These are phyloP conservation scores for Epinotia demarniana DNA, from an alignment of 2,888 invertebrate genomes.

Conservation along the genomic window DNA sequence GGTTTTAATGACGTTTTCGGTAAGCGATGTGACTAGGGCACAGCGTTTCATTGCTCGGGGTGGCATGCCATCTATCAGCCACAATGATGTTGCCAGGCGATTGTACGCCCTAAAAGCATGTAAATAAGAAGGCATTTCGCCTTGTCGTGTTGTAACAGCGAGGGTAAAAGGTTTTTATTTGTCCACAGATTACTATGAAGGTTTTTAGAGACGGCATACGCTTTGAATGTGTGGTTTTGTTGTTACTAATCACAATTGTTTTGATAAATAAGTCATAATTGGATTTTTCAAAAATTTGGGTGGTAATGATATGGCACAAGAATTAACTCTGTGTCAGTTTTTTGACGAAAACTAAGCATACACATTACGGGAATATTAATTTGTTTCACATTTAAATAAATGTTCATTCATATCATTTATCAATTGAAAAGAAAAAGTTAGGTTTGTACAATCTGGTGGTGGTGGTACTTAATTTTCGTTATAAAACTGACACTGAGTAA, in stretches of 20 bases:
- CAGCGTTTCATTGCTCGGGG: slow-evolving; percentile 39
- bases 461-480: neutral
- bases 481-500: neutral
- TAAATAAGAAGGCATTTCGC: slow-evolving; percentile 11
- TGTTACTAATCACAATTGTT: neutral
- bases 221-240: slow-evolving; percentile 2
- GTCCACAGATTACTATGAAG: slow-evolving; percentile 35
- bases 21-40: slow-evolving; percentile 37
- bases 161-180: slow-evolving; percentile 34
- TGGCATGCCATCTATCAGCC: slow-evolving; percentile 42
- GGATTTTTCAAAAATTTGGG: too few species aligned
- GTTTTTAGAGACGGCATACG: slow-evolving; percentile 8
- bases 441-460: too few species aligned
- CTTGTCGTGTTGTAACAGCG: slow-evolving; percentile 19
- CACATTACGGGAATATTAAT: too few species aligned
- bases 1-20: neutral
- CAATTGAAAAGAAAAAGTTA: too few species aligned
- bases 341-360: too few species aligned
- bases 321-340: too few species aligned
- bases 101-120: slow-evolving; percentile 22
- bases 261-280: neutral
- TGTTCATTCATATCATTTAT: too few species aligned
- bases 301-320: too few species aligned
- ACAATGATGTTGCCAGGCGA: slow-evolving; percentile 29
- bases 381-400: too few species aligned